Conservation (phyloP, 1,140 invertebrate genomes). For the Globodera ellingtonae region DNA sequence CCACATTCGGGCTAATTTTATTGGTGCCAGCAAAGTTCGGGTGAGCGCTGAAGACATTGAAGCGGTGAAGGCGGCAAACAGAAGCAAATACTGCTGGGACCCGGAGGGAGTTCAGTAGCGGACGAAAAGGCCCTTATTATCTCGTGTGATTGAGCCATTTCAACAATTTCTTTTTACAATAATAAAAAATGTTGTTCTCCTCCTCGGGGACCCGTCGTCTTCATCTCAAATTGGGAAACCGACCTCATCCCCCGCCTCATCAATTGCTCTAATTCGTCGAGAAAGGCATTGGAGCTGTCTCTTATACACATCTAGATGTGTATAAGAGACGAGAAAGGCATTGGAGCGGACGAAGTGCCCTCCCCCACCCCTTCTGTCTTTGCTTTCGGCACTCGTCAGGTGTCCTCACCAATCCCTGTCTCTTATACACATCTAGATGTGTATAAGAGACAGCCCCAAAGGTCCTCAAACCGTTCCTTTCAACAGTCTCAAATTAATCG, state of each 20-base stretch:
- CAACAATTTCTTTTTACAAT: too few species aligned
- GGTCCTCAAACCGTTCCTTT: not conserved
- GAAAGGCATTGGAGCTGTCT: constrained; percentile 1
- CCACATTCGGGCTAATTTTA: constrained; percentile 48
- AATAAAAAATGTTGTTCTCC: too few species aligned
- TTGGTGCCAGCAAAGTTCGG: constrained; percentile 28
- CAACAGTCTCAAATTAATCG: not conserved
- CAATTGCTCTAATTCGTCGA: not conserved
- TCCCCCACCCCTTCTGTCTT: not conserved
- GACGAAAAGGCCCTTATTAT: not conserved
- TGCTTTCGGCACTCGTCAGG: not conserved
- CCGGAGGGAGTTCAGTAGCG: constrained; percentile 35
- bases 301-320: too few species aligned
- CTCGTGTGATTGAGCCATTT: not conserved
- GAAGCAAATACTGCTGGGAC: constrained; percentile 54
- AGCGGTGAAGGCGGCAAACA: constrained; percentile 26
- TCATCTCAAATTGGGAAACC: not conserved
- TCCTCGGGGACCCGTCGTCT: too few species aligned
- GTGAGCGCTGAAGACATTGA: constrained; percentile 47
- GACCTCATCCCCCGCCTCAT: not conserved
- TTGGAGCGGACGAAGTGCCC: not conserved
- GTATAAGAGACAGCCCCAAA: too few species aligned
- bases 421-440: too few species aligned
- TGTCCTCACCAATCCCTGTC: not conserved
- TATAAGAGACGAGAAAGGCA: constrained; percentile 1